phyloP scores from a whole-genome alignment of 2,888 invertebrate species.

The Pycnomerus fuliginosus region DNA sequence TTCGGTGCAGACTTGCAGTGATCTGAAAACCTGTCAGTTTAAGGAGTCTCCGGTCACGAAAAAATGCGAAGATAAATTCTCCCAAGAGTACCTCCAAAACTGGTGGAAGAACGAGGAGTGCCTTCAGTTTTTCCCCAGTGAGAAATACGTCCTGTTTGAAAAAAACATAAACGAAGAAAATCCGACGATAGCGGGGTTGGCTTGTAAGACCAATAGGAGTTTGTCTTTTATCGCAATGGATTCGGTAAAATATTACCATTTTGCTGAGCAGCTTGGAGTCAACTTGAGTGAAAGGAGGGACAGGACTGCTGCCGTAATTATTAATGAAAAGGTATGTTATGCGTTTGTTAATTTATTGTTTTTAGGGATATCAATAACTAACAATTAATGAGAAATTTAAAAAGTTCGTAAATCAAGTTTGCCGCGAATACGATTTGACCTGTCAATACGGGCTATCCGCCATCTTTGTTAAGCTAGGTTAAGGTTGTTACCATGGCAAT shows the following conservation, averaged over 20 bases:
- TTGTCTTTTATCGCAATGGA: conserved; percentile 71
- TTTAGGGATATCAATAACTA: too few relatives aligned
- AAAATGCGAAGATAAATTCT: neutral
- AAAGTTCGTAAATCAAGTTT: too few relatives aligned
- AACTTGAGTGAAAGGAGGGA: conserved; percentile 61
- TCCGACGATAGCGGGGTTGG: conserved; percentile 48
- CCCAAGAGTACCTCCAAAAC: conserved; percentile 1
- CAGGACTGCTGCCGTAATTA: conserved; percentile 67
- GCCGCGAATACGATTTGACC: too few relatives aligned
- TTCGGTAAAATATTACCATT: conserved; percentile 68
- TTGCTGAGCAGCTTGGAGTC: conserved; percentile 74
- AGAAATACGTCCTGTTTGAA: conserved; percentile 47
- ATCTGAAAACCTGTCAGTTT: conserved; percentile 51
- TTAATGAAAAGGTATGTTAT: conserved; percentile 66
- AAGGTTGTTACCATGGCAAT: too few relatives aligned
- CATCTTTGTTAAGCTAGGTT: too few relatives aligned
- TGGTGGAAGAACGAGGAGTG: conserved; percentile 35
- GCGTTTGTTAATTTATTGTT: too few relatives aligned
- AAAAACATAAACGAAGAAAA: conserved; percentile 1
- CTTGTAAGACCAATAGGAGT: conserved; percentile 61
- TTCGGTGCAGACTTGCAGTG: too few relatives aligned
- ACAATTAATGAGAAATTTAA: too few relatives aligned
- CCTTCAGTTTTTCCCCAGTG: conserved; percentile 45
- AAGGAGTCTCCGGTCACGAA: conserved; percentile 46
- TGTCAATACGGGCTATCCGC: too few relatives aligned